Base-by-base conservation (phyloP, 2,888 invertebrate genomes). In the Hyppa rectilinea region DNA sequence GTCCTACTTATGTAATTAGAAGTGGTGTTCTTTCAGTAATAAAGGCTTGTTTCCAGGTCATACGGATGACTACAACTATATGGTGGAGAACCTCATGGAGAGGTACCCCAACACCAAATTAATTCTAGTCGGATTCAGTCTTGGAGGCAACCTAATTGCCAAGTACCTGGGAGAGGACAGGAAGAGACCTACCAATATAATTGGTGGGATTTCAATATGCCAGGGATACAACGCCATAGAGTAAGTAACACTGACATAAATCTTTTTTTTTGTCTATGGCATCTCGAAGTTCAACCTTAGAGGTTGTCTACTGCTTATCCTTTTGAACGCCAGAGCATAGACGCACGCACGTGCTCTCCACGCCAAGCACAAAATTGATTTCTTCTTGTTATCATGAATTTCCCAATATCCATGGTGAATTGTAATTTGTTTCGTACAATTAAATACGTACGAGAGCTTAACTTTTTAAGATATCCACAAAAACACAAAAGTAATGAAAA, bases 141-240 rank as follows among this genome's bases (percentile, higher is more conserved):
- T 99, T 91, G 99, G 99, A 55, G 99, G 98, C 34, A 99, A 99
- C 95, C 96, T 99, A 79, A 97, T 99, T 53, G 97, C 98, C n/a
- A 99, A 99, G 92, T 99, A 99, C 91, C 96, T 99, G 91, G 99
- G 99, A 47, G 98, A 99, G 93, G 96, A 97, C 26, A 93, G 96
- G 78, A 96, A 96, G 78, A 96, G 97, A 83, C 96, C 97, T 2
- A 85, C 94, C 23, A 97, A 97, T 88, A 97, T 99, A 70, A 97
- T 99, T 85, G 98, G 98, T 63, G 99, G 97, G 38, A 97, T 99
- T 86, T 99, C 99, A 43, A 98, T 99, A 88, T 99, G 99, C 91
- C 99, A 99, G 94, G 99, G 99, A 87, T 99, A 99, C 92, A 98
- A 98, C 92, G 98, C 98, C 53, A 97, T 98, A 75, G 97, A 97